Evolutionary conservation across 2,888 invertebrate genomes (phyloP), one percentile per base, ranked within the genome.

Genomic region (Lumbricus terrestris): DNA sequence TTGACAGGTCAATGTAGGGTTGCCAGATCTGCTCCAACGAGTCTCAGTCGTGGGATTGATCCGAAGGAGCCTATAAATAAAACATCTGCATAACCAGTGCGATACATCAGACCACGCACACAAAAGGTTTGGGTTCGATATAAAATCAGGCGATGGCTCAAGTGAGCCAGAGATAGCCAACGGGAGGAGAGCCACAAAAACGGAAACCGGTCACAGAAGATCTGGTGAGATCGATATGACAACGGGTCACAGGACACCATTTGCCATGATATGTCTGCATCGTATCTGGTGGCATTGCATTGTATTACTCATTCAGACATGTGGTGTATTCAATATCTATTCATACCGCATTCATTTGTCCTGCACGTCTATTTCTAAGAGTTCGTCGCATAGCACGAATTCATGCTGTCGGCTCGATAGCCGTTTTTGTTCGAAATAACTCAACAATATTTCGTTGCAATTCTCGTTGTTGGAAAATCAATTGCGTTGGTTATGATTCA

Each of bases 21-120:
- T 69, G 13, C 69, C 29, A 69, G 29, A 69, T n/a, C 69, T 69
- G 69, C n/a, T 40, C 15, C 15, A n/a, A n/a, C n/a, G n/a, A n/a
- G 69, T 16, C 8, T 29, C 69, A n/a, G n/a, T n/a, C 69, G 29
- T 54, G 23, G 29, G 23, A 54, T 29, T 5, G 29, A 29, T 29
- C 20, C 11, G 69, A 69, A 69, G 29, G 69, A 69, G n/a, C n/a
- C n/a, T 69, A 6, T n/a, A 69, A 29, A 69, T 29, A 69, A 69
- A n/a, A 69, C 69, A 69, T 69, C n/a, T 69, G 69, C 69, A 69
- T 69, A 69, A 69, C n/a, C 69, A n/a, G 69, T n/a, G 69, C 69
- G 8, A n/a, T 69, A n/a, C 29, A 69, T n/a, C 69, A 8, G 29
- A n/a, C n/a, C n/a, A n/a, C n/a, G 69, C 69, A n/a, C 69, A 69